Percentiles rank a stretch among this genome's conserved stretches.
These are phyloP conservation scores for Microcebus murinus DNA, from an alignment of 2,113 vertebrate species.

Conservation along the genomic window DNA sequence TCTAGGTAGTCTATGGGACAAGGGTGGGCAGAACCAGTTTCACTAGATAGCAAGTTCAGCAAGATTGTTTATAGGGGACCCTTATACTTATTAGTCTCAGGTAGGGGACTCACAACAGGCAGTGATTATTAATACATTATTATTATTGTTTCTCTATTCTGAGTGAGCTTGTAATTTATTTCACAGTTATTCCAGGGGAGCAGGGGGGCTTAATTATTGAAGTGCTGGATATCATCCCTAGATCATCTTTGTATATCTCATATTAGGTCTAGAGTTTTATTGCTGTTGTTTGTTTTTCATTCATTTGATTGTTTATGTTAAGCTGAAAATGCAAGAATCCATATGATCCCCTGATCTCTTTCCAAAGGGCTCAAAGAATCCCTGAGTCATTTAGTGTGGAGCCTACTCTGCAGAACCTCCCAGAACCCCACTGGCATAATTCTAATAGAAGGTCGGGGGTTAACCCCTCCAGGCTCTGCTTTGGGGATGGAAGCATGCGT, in stretches of 20 bases:
- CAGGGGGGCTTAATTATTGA: neutral
- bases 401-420: neutral
- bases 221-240: neutral
- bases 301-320: neutral
- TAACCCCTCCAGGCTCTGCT: neutral
- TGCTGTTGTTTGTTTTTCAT: neutral
- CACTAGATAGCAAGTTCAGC: neutral
- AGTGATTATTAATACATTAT: neutral
- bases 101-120: neutral
- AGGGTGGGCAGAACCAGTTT: neutral
- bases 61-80: neutral
- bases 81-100: neutral
- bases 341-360: neutral
- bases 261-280: neutral
- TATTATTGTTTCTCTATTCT: neutral
- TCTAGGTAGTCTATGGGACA: neutral
- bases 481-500: neutral
- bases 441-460: neutral
- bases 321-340: neutral
- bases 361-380: neutral
- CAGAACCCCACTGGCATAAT: neutral
- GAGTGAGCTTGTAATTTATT: neutral
- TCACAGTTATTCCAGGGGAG: neutral
- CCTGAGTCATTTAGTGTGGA: neutral
- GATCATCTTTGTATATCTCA: neutral